Conservation (phyloP, 2,888 invertebrate genomes). For the Caenorhabditis zanzibari region DNA sequence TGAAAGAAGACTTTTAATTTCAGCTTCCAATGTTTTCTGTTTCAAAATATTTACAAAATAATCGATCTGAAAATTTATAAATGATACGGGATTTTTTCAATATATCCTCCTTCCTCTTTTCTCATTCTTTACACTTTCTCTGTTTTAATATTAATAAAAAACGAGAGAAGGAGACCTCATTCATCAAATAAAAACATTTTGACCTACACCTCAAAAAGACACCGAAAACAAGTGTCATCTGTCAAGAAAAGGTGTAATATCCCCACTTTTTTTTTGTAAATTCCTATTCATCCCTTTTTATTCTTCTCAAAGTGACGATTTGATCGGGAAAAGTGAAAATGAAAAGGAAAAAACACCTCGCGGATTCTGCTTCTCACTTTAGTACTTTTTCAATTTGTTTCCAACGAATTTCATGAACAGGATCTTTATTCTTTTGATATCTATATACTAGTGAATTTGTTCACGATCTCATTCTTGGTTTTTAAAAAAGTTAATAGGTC, state of each 20-base stretch:
- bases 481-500: no score
- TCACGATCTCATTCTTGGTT: neutral
- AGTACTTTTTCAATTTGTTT: conserved; percentile 24
- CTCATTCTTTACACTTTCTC: neutral
- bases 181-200: conserved; percentile 24
- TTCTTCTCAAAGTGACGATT: conserved; percentile 39
- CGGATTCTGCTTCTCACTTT: neutral
- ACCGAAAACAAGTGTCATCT: conserved; percentile 24
- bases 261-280: conserved; percentile 5
- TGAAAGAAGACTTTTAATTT: no score
- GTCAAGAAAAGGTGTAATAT: conserved; percentile 49
- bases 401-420: conserved; percentile 16
- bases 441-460: neutral
- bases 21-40: no score
- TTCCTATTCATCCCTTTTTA: neutral
- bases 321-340: conserved; percentile 49
- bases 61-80: no score
- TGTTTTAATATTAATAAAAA: conserved; percentile 23
- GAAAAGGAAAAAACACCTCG: conserved; percentile 17
- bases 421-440: neutral
- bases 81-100: no score
- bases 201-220: conserved; percentile 34
- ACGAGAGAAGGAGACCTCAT: neutral
- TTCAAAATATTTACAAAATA: no score
- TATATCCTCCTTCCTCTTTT: neutral